Base-by-base conservation (phyloP, 2,888 invertebrate genomes). In the Eremobia ochroleuca region DNA sequence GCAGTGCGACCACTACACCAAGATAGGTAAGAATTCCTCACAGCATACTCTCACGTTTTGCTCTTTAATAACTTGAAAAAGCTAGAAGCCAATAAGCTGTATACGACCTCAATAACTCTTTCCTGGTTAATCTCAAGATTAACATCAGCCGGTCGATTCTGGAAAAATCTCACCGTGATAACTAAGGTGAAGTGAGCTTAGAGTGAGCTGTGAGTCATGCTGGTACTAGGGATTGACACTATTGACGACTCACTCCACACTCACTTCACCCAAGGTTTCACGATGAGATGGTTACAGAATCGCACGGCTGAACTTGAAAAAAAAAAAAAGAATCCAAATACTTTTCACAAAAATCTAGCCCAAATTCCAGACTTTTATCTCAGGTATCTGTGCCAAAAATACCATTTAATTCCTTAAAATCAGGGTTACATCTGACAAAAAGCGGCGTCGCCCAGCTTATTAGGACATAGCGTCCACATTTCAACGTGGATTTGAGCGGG, bases 401-500 rank as follows among this genome's bases (percentile, higher is more conserved):
- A 52, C 13, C 72, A 59, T 76, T 76, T 84, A 85, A 84, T 75
- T 87, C 75, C 75, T 72, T 74, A 31, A 73, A 76, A 78, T 77
- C 86, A 76, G 74, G 58, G 72, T 61, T 18, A 76, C 59, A 67
- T 58, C 58, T 46, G 31, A 55, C 67, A 88, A 88, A 85, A 88
- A 77, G 74, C 49, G 52, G 52, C 62, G 58, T 55, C 70, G 37
- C 58, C 87, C 31, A 76, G 81, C 81, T 82, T 89, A 83, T 87
- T 83, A 85, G 79, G 76, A 83, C 77, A 46, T 66, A 68, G 71
- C 69, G 65, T 75, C 87, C 80, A 89, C 88, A 88, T 88, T 86
- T 88, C 88, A 89, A 82, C 86, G 52, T 71, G 88, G 89, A 89
- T 88, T 89, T 89, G 70, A 81, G 77, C 28, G 61, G 71, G 78